phyloP scores from a whole-genome alignment of 2,113 vertebrate species.

The Myrmecobius fasciatus region DNA sequence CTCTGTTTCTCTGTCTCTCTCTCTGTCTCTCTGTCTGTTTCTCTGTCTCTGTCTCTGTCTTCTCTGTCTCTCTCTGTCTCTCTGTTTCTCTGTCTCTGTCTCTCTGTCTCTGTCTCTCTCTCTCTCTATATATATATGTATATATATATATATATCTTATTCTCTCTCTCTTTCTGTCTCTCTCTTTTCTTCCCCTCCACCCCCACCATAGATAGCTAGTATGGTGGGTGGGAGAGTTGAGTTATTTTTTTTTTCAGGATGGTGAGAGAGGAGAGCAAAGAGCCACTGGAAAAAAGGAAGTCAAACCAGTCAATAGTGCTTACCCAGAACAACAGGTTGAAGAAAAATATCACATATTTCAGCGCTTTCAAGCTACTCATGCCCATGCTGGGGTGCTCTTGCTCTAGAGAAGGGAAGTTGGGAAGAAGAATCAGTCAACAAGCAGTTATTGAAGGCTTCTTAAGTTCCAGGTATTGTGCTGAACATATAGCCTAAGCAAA shows the following conservation, averaged over 20 bases:
- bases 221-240: background rate
- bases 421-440: background rate
- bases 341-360: constrained; percentile 81
- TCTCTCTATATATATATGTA: too few species aligned
- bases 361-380: constrained; percentile 74
- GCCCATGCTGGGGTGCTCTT: constrained; percentile 68
- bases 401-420: constrained; percentile 50
- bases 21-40: background rate
- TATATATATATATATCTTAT: too few species aligned
- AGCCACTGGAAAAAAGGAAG: background rate
- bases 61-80: background rate
- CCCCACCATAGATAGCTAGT: background rate
- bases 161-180: background rate
- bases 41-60: too few species aligned
- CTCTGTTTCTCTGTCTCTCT: background rate
- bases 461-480: background rate
- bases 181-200: background rate
- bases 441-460: background rate
- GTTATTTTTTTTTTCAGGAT: background rate
- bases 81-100: too few species aligned
- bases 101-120: background rate
- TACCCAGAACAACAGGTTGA: constrained; percentile 84
- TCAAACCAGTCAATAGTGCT: constrained; percentile 54
- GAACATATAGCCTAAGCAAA: background rate
- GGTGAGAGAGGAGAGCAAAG: background rate